Conservation (phyloP, 1,140 invertebrate genomes). For the Spodoptera frugiperda region DNA sequence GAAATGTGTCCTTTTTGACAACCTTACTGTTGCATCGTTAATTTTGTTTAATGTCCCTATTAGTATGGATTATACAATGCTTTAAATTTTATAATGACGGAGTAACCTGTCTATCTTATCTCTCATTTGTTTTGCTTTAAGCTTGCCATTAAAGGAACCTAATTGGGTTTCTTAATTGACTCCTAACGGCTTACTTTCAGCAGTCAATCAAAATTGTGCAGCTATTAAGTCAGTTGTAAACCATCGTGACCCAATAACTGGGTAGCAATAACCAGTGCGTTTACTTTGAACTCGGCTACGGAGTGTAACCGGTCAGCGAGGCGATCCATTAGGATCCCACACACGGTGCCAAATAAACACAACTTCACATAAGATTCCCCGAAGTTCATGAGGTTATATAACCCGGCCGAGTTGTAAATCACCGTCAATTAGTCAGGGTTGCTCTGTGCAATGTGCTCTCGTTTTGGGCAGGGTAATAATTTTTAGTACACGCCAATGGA, state of each 20-base stretch:
- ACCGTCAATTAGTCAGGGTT: constrained; percentile 71
- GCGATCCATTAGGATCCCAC: constrained; percentile 62
- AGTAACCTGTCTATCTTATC: neutral
- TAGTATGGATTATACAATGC: constrained; percentile 13
- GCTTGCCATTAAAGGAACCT: neutral
- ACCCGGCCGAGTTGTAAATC: constrained; percentile 73
- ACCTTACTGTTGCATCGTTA: constrained; percentile 15
- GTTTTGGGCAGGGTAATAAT: constrained; percentile 68
- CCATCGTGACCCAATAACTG: constrained; percentile 4
- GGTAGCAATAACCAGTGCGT: neutral
- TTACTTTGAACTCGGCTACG: constrained; percentile 7
- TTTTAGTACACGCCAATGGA: constrained; percentile 60
- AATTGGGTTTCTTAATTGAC: constrained; percentile 6
- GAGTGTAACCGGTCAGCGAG: constrained; percentile 13
- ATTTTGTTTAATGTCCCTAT: constrained; percentile 23
- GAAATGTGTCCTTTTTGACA: constrained; percentile 4
- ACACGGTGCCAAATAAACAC: constrained; percentile 73
- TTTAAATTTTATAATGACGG: neutral
- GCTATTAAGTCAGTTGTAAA: constrained; percentile 7
- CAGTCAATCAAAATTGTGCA: constrained; percentile 18
- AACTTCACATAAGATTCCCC: constrained; percentile 55
- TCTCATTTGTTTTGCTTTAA: too few species aligned
- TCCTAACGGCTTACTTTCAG: neutral
- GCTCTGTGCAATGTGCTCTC: constrained; percentile 57
- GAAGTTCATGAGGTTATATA: constrained; percentile 66